These are phyloP conservation scores for Xerus rutilus DNA, from an alignment of 2,797 vertebrate genomes.

Conservation along the genomic window DNA sequence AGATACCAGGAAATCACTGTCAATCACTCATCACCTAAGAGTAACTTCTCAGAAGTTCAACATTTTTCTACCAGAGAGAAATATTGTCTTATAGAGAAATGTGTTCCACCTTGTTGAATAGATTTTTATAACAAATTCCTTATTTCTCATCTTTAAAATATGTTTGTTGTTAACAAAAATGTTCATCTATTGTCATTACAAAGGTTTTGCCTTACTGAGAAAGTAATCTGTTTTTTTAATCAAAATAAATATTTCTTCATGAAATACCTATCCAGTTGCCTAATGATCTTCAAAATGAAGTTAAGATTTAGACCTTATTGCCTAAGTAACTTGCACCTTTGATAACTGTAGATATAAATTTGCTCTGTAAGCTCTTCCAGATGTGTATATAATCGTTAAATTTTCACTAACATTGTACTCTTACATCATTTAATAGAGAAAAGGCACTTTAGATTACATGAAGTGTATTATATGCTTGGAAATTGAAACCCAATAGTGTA, in stretches of 20 bases:
- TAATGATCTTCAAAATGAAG: conserved; percentile 34
- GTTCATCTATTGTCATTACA: neutral
- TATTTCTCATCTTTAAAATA: conserved; percentile 32
- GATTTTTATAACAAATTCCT: conserved; percentile 41
- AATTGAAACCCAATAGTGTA: conserved; percentile 61
- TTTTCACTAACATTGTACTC: conserved; percentile 7
- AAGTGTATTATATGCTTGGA: conserved; percentile 53
- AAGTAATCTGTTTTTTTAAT: neutral
- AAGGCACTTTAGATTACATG: conserved; percentile 20
- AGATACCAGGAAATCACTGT: neutral
- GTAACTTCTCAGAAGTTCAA: neutral
- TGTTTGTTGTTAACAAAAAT: neutral
- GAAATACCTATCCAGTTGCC: neutral
- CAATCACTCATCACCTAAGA: neutral
- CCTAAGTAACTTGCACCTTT: neutral
- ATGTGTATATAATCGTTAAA: neutral
- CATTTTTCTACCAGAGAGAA: neutral
- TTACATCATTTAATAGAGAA: conserved; percentile 24
- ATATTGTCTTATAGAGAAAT: neutral
- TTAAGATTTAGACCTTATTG: neutral
- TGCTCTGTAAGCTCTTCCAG: neutral
- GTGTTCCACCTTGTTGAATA: neutral
- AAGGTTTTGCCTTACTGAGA: conserved; percentile 41
- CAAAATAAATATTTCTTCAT: conserved; percentile 10
- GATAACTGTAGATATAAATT: conserved; percentile 26